These are phyloP conservation scores for Natrix natrix DNA, from an alignment of 2,797 vertebrate genomes.

Conservation along the genomic window DNA sequence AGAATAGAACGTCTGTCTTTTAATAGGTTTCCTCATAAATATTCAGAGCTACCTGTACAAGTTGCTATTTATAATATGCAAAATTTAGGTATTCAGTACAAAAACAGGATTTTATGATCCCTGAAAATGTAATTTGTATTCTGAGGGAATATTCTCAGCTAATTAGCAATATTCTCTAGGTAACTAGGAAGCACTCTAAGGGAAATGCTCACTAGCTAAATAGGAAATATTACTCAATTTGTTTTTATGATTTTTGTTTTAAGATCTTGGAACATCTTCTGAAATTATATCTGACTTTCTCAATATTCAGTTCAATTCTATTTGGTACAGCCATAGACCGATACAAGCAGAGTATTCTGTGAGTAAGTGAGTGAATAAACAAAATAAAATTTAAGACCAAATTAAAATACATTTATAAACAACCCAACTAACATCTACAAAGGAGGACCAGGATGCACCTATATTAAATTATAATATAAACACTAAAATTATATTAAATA, in stretches of 20 bases:
- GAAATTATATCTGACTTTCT: neutral
- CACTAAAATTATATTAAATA: neutral
- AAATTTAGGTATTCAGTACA: neutral
- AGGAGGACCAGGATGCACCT: neutral
- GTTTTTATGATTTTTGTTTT: neutral
- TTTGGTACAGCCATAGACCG: neutral
- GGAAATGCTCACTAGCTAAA: neutral
- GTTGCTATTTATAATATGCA: neutral
- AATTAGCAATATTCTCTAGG: neutral
- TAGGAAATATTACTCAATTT: neutral
- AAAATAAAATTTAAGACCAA: neutral
- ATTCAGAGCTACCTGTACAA: neutral
- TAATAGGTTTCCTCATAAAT: neutral
- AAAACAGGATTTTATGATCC: neutral
- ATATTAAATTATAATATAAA: neutral
- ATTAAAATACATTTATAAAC: neutral
- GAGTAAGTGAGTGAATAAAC: neutral
- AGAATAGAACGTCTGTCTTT: neutral
- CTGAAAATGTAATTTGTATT: neutral
- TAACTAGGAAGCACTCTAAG: neutral
- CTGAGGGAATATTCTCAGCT: neutral
- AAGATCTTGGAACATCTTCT: neutral
- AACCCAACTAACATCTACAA: neutral
- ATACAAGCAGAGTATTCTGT: neutral
- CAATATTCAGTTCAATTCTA: neutral